Conservation (phyloP, 1,140 invertebrate genomes). For the Parapsyche elsis region DNA sequence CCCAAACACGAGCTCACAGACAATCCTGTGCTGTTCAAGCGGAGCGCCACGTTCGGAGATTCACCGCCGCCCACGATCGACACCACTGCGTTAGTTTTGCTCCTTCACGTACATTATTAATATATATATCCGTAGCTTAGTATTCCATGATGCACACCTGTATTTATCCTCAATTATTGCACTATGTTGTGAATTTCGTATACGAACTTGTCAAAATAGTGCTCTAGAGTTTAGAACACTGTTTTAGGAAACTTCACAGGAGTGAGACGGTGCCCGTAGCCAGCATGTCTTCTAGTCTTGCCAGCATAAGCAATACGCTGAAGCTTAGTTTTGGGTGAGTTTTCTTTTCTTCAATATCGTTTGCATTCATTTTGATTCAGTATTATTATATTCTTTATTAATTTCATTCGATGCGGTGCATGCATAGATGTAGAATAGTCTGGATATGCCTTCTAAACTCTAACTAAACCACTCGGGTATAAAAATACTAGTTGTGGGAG, state of each 20-base stretch:
- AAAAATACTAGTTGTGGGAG: too few relatives aligned
- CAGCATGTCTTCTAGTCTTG: conserved; percentile 79
- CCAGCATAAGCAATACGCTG: conserved; percentile 80
- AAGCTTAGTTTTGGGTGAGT: conserved; percentile 87
- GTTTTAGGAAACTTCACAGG: conserved; percentile 73
- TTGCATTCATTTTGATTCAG: too few relatives aligned
- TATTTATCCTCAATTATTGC: too few relatives aligned
- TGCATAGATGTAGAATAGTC: too few relatives aligned
- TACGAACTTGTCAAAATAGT: conserved; percentile 11
- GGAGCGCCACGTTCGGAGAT: conserved; percentile 73
- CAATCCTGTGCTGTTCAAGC: conserved; percentile 69
- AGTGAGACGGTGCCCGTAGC: conserved; percentile 84
- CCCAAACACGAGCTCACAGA: conserved; percentile 64
- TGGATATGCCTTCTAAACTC: too few relatives aligned
- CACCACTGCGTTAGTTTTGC: conserved; percentile 60
- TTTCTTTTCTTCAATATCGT: neutral
- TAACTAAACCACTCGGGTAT: too few relatives aligned
- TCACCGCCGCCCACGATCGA: conserved; percentile 60
- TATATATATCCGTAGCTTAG: too few relatives aligned
- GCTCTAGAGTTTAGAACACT: conserved; percentile 50
- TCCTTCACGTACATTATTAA: conserved; percentile 39
- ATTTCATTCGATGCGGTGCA: too few relatives aligned
- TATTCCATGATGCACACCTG: too few relatives aligned
- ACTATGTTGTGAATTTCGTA: too few relatives aligned
- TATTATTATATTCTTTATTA: too few relatives aligned